These are phyloP conservation scores for Drosophila novamexicana DNA, from an alignment of 1,140 invertebrate genomes.

Conservation along the genomic window DNA sequence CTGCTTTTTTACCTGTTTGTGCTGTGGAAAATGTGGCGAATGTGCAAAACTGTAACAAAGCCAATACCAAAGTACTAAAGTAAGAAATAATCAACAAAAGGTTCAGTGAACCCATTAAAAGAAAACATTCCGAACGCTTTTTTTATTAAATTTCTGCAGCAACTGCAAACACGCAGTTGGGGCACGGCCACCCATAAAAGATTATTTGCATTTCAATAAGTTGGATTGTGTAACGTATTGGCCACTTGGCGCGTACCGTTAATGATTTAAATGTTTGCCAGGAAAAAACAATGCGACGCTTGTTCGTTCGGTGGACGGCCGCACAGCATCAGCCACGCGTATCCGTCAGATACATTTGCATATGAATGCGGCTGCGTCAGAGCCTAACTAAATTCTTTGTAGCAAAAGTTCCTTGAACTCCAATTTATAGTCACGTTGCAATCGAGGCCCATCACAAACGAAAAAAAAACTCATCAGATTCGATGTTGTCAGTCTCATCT, in stretches of 20 bases:
- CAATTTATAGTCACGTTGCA: conserved; percentile 43
- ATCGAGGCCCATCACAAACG: conserved; percentile 1
- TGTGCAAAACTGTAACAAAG: conserved; percentile 15
- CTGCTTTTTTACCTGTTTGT: conserved; percentile 7
- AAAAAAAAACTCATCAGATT: neutral
- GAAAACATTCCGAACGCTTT: conserved; percentile 38
- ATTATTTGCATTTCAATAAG: conserved; percentile 76
- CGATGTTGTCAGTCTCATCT: conserved; percentile 8
- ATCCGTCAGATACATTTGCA: conserved; percentile 77
- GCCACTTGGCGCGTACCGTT: conserved; percentile 50
- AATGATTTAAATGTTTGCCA: conserved; percentile 53
- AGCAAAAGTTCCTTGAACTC: conserved; percentile 70
- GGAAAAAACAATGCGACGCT: conserved; percentile 45
- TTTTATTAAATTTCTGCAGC: conserved; percentile 22
- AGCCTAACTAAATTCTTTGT: conserved; percentile 17
- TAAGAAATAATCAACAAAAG: conserved; percentile 25
- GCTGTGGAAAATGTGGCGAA: neutral
- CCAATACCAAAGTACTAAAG: neutral
- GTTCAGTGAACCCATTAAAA: conserved; percentile 63
- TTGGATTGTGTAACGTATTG: conserved; percentile 60
- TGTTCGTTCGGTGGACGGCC: conserved; percentile 18
- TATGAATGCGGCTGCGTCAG: conserved; percentile 25
- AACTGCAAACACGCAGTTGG: conserved; percentile 15
- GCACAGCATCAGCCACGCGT: conserved; percentile 61
- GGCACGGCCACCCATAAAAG: conserved; percentile 20